Conservation (phyloP, 2,113 vertebrate genomes). For the Lipophrys pholis region DNA sequence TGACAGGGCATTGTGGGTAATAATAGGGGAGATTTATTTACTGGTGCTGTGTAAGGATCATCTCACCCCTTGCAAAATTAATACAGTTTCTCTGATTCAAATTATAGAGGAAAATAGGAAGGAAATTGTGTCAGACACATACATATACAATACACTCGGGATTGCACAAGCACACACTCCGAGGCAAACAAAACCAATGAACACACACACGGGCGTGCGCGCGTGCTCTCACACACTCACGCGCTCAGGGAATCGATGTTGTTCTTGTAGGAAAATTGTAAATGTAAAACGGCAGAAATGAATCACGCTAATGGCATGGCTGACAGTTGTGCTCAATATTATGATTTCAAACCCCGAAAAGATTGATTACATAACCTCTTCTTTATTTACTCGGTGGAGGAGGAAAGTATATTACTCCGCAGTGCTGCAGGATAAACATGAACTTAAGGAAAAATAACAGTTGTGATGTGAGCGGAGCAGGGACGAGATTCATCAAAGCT, state of each 20-base stretch:
- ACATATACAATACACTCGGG: slow-evolving; percentile 66
- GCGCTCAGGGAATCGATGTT: slow-evolving; percentile 79
- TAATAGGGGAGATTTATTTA: slow-evolving; percentile 86
- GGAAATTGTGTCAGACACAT: slow-evolving; percentile 82
- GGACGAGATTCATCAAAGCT: slow-evolving; percentile 30
- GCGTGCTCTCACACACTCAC: slow-evolving; percentile 44
- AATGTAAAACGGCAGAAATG: slow-evolving; percentile 86
- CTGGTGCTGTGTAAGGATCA: slow-evolving; percentile 68
- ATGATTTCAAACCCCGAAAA: slow-evolving; percentile 84
- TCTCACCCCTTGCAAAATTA: slow-evolving; percentile 80
- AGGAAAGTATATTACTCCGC: slow-evolving; percentile 72
- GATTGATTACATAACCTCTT: slow-evolving; percentile 85
- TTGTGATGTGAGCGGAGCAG: slow-evolving; percentile 38
- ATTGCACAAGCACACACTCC: slow-evolving; percentile 51
- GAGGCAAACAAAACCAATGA: slow-evolving; percentile 62
- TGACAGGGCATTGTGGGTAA: slow-evolving; percentile 83
- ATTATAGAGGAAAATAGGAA: slow-evolving; percentile 84
- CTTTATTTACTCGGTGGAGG: slow-evolving; percentile 82
- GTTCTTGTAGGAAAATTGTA: slow-evolving; percentile 84
- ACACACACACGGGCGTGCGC: slow-evolving; percentile 34
- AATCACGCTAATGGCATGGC: slow-evolving; percentile 87
- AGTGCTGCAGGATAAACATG: slow-evolving; percentile 70
- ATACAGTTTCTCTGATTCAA: slow-evolving; percentile 84
- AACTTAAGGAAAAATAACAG: slow-evolving; percentile 63
- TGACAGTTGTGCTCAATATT: slow-evolving; percentile 87